Percentiles rank a stretch among this genome's conserved stretches.
phyloP scores from a whole-genome alignment of 1,140 invertebrate species.

The Caenorhabditis latens region DNA sequence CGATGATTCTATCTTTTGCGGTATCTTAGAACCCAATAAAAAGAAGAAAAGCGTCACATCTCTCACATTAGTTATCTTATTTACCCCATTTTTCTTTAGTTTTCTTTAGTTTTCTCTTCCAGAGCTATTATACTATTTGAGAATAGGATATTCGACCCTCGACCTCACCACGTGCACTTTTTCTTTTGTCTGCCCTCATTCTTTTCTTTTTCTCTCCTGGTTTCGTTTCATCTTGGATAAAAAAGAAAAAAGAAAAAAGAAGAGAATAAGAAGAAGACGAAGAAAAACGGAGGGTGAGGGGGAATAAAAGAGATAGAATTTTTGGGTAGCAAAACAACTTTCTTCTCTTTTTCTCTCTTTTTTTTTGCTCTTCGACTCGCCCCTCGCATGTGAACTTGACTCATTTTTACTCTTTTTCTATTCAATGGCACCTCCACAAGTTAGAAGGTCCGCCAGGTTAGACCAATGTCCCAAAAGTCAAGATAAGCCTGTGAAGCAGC shows the following conservation, averaged over 20 bases:
- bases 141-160: background rate
- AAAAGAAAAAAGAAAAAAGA: background rate
- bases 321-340: conserved; percentile 47
- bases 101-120: background rate
- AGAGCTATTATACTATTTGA: background rate
- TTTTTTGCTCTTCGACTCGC: background rate
- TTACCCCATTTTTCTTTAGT: background rate
- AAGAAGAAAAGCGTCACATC: background rate
- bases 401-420: conserved; percentile 1
- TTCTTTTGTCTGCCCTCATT: background rate
- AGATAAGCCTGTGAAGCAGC: background rate
- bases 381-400: conserved; percentile 20
- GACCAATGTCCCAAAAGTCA: background rate
- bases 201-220: background rate
- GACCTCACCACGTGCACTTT: background rate
- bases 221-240: background rate
- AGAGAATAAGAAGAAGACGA: conserved; percentile 2
- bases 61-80: background rate
- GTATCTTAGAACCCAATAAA: background rate
- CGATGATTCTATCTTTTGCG: background rate
- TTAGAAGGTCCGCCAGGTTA: conserved; percentile 20
- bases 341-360: conserved; percentile 13
- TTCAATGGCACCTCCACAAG: conserved; percentile 6
- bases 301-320: conserved; percentile 28
- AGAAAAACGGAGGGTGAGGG: background rate